A percentile compares a stretch with the other conserved stretches of the same genome.
Evolutionary conservation across 2,888 invertebrate species (phyloP).

Genomic region (Cyrtodaria siliqua): DNA sequence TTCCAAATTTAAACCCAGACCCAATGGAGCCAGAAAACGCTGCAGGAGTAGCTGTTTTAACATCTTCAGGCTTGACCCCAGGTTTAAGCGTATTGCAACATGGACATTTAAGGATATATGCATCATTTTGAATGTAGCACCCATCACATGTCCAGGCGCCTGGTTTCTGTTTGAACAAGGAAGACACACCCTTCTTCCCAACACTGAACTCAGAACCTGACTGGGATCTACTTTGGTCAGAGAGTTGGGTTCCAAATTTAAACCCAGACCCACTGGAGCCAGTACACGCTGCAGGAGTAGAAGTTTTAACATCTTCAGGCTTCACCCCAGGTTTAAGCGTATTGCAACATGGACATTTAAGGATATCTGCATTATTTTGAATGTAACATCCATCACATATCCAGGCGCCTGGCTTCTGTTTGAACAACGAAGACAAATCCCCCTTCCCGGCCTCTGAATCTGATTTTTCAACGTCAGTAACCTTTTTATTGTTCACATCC

Average conservation of each 20-base stretch:
- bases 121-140: slow-evolving; percentile 89
- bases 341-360: too few relatives aligned
- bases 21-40: slow-evolving; percentile 15
- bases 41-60: slow-evolving; percentile 41
- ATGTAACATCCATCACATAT: too few relatives aligned
- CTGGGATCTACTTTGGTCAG: too few relatives aligned
- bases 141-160: slow-evolving; percentile 90
- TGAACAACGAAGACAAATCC: too few relatives aligned
- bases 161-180: slow-evolving; percentile 87
- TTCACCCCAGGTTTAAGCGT: too few relatives aligned
- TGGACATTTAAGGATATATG: slow-evolving; percentile 73
- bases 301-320: too few relatives aligned
- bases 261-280: too few relatives aligned
- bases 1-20: slow-evolving; percentile 41
- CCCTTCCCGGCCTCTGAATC: background rate
- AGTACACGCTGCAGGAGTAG: too few relatives aligned
- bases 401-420: too few relatives aligned
- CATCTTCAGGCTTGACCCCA: slow-evolving; percentile 73
- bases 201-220: too few relatives aligned
- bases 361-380: too few relatives aligned
- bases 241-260: too few relatives aligned
- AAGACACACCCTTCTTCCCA: slow-evolving; percentile 76
- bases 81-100: slow-evolving; percentile 82
- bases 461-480: background rate
- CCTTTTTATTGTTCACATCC: background rate